phyloP scores from a whole-genome alignment of 1,140 invertebrate species.

The Plectrocnemia conspersa region DNA sequence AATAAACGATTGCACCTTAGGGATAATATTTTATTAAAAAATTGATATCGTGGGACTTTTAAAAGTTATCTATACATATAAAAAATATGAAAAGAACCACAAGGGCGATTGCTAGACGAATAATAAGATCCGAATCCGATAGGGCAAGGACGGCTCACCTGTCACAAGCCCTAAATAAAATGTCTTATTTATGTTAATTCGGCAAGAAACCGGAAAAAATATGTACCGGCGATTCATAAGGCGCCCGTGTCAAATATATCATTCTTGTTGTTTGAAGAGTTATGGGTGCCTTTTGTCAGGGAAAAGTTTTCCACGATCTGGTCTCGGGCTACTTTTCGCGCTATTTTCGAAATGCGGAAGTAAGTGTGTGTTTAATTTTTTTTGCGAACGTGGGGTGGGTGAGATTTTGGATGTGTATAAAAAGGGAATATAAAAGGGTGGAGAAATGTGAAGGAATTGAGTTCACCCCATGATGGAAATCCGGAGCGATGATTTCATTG shows the following conservation, averaged over 20 bases:
- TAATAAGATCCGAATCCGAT: slow-evolving; percentile 22
- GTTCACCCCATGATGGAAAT: slow-evolving; percentile 2
- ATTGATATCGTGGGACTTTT: too few relatives aligned
- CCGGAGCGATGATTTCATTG: too few relatives aligned
- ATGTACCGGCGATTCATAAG: slow-evolving; percentile 33
- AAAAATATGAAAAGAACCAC: too few relatives aligned
- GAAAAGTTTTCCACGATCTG: neutral
- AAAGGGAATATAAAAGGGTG: slow-evolving; percentile 10
- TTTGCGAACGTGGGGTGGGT: slow-evolving; percentile 1
- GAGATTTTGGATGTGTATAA: slow-evolving; percentile 14
- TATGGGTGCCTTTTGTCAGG: slow-evolving; percentile 29
- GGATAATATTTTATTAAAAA: too few relatives aligned
- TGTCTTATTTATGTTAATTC: slow-evolving; percentile 37
- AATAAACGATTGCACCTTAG: too few relatives aligned
- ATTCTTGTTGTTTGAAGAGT: slow-evolving; percentile 33
- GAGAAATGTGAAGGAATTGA: slow-evolving; percentile 20
- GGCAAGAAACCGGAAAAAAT: slow-evolving; percentile 35
- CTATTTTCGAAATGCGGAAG: neutral
- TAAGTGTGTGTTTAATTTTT: neutral
- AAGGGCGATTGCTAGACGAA: slow-evolving; percentile 21
- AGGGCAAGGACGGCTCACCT: slow-evolving; percentile 30
- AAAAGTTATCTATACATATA: too few relatives aligned
- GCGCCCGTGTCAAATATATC: slow-evolving; percentile 32
- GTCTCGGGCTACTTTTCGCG: neutral
- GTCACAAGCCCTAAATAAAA: slow-evolving; percentile 33